Conservation (phyloP, 2,113 vertebrate genomes). For the Mesembrinibis cayennensis region DNA sequence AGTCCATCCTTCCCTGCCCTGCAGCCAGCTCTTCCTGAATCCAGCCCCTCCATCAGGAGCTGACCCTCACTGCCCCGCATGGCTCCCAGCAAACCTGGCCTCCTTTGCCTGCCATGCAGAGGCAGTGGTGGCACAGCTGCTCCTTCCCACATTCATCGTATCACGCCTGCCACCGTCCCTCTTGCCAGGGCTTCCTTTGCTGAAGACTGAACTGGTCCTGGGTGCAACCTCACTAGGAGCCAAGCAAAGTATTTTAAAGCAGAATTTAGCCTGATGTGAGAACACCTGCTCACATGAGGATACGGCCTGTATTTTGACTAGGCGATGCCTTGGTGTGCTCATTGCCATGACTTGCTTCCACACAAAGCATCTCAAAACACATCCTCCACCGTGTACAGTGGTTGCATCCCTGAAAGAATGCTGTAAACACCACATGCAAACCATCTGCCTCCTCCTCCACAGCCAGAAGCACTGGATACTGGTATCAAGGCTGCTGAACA, state of each 20-base stretch:
- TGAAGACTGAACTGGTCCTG: not conserved
- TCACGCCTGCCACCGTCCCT: not conserved
- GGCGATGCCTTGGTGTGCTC: not conserved
- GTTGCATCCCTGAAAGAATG: not conserved
- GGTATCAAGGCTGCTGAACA: not conserved
- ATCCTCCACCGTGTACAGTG: not conserved
- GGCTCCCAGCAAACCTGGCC: not conserved
- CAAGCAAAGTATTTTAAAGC: not conserved
- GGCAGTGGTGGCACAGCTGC: not conserved
- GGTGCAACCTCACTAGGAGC: not conserved
- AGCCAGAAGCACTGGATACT: not conserved
- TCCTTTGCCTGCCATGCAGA: not conserved
- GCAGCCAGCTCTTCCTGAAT: not conserved
- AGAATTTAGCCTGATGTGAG: not conserved
- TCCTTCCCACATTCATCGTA: not conserved
- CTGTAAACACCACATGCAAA: not conserved
- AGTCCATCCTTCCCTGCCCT: not conserved
- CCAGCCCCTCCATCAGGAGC: not conserved
- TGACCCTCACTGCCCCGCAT: not conserved
- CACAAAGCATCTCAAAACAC: not conserved
- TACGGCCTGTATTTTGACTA: not conserved
- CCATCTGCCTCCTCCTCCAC: not conserved
- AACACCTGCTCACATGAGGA: not conserved
- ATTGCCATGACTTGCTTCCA: not conserved
- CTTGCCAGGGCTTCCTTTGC: not conserved